Conservation (phyloP, 1,140 invertebrate genomes). For the Vanessa tameamea region DNA sequence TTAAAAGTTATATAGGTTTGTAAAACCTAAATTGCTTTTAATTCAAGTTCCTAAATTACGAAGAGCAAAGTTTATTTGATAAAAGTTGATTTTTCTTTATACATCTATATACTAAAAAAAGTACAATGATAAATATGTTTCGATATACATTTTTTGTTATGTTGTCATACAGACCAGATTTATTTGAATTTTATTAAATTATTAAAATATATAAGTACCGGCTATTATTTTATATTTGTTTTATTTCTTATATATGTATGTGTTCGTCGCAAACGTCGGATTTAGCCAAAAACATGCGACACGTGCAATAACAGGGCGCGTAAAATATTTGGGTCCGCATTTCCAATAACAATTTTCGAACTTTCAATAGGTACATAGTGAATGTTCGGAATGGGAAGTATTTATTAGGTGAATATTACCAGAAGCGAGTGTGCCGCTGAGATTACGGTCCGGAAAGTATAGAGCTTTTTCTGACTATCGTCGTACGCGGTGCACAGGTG, state of each 20-base stretch:
- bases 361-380: conserved; percentile 57
- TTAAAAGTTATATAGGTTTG: conserved; percentile 32
- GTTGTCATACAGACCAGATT: too few species aligned
- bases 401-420: conserved; percentile 74
- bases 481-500: conserved; percentile 65
- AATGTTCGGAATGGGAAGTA: conserved; percentile 65
- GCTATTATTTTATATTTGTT: not conserved
- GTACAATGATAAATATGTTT: too few species aligned
- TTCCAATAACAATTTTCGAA: conserved; percentile 68
- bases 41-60: conserved; percentile 19
- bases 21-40: conserved; percentile 19
- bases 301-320: conserved; percentile 45
- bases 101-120: not conserved
- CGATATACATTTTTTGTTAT: too few species aligned
- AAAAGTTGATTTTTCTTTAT: not conserved
- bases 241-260: not conserved
- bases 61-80: conserved; percentile 2
- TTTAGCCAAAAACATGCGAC: conserved; percentile 28
- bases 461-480: conserved; percentile 61
- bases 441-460: conserved; percentile 59
- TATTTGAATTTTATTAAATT: not conserved
- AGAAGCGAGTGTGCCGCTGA: conserved; percentile 59
- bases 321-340: conserved; percentile 57
- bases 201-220: not conserved
- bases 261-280: not conserved